Percentiles rank a stretch among this genome's conserved stretches.
phyloP scores from a whole-genome alignment of 2,113 vertebrate genomes.

The Urocolius indicus region DNA sequence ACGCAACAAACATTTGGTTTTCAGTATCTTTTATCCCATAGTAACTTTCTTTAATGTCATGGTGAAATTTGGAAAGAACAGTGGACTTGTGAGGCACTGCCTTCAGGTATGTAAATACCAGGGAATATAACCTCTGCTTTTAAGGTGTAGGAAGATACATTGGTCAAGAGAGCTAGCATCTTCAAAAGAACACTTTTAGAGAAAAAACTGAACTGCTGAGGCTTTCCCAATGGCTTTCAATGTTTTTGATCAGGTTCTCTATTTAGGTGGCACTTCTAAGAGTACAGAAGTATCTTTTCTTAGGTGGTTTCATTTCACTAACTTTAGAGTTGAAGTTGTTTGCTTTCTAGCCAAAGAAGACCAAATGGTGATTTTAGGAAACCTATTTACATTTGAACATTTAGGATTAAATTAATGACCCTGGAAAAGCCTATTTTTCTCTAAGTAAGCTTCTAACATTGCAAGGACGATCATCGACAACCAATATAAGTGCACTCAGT shows the following conservation, averaged over 20 bases:
- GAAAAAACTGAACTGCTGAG: neutral
- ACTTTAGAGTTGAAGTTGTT: neutral
- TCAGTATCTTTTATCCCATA: neutral
- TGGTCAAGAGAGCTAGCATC: neutral
- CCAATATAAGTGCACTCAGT: fast-evolving
- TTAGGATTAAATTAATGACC: neutral
- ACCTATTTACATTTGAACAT: neutral
- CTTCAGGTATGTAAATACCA: neutral
- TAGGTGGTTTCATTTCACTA: neutral
- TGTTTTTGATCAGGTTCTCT: neutral
- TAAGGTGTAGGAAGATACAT: neutral
- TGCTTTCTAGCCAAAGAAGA: neutral
- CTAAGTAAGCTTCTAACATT: neutral
- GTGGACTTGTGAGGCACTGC: neutral
- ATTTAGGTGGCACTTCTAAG: neutral
- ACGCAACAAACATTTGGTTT: neutral
- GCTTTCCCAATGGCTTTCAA: neutral
- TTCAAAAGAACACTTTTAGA: neutral
- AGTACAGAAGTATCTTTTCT: neutral
- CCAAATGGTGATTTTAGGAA: neutral
- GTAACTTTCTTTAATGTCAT: neutral
- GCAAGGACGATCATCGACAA: neutral
- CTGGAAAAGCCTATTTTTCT: neutral
- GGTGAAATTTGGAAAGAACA: neutral
- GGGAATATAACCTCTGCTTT: neutral